Conservation (phyloP, 53 echinoderm and acorn worm genomes). For the Holothuria leucospilota region DNA sequence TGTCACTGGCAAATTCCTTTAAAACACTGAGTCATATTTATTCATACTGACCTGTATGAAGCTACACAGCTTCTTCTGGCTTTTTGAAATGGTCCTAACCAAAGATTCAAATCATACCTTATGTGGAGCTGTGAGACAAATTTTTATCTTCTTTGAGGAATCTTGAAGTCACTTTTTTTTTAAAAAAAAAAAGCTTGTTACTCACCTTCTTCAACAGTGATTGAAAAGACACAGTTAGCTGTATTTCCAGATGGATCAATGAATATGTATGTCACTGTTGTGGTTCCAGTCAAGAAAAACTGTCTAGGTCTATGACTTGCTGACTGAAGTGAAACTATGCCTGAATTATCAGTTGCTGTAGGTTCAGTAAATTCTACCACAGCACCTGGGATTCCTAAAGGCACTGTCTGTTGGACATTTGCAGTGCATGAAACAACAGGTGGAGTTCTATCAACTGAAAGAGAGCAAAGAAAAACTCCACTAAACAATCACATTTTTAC, state of each 20-base stretch:
- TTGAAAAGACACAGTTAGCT: constrained; percentile 54
- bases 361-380: constrained; percentile 40
- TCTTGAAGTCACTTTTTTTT: too few species aligned
- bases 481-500: too few species aligned
- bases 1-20: too few species aligned
- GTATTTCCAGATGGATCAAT: constrained; percentile 47
- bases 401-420: constrained; percentile 63
- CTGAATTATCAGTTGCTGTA: constrained; percentile 60
- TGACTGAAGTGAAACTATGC: neutral
- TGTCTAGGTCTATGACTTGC: constrained; percentile 45
- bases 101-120: too few species aligned
- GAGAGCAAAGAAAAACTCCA: too few species aligned
- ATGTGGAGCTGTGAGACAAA: too few species aligned
- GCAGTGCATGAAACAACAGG: neutral
- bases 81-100: too few species aligned
- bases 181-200: neutral
- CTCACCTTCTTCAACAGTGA: constrained; percentile 64
- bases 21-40: too few species aligned
- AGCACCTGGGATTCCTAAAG: constrained; percentile 50
- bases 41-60: too few species aligned
- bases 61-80: too few species aligned
- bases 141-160: too few species aligned
- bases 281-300: constrained; percentile 27
- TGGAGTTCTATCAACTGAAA: constrained; percentile 7
- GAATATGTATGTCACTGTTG: constrained; percentile 59